Conservation (phyloP, 64 coral and sea anemone species). For the Montipora capricornis region DNA sequence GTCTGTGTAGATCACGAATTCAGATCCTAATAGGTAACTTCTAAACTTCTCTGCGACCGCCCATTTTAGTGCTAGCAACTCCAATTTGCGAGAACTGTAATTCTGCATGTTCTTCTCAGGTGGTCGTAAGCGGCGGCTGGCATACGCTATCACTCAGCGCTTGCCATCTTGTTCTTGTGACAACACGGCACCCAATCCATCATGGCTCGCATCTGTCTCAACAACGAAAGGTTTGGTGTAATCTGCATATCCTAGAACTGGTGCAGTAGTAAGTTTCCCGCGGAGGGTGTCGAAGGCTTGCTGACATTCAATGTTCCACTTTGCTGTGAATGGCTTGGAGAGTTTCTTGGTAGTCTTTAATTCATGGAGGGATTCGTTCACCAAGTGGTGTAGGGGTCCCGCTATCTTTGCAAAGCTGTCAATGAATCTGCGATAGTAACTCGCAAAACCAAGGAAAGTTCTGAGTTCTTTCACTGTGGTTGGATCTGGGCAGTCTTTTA, state of each 20-base stretch:
- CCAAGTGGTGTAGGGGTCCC: slow-evolving; percentile 54
- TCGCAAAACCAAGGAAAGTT: slow-evolving; percentile 49
- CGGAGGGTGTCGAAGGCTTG: too few species aligned
- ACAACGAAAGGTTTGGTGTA: not conserved
- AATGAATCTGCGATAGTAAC: not conserved
- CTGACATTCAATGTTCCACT: too few species aligned
- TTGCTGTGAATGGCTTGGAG: too few species aligned
- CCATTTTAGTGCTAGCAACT: slow-evolving; percentile 39
- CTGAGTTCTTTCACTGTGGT: slow-evolving; percentile 24
- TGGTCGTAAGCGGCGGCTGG: not conserved
- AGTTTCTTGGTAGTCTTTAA: slow-evolving; percentile 32
- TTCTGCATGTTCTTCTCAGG: slow-evolving; percentile 42
- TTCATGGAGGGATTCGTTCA: slow-evolving; percentile 47
- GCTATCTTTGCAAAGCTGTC: too few species aligned
- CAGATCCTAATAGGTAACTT: slow-evolving; percentile 28
- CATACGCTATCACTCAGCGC: slow-evolving; percentile 4
- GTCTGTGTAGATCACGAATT: slow-evolving; percentile 45
- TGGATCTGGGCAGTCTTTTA: slow-evolving; percentile 28
- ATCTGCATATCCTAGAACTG: too few species aligned
- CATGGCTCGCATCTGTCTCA: slow-evolving; percentile 49
- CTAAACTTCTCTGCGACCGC: slow-evolving; percentile 25
- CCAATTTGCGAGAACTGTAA: not conserved
- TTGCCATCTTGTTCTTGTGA: slow-evolving; percentile 43
- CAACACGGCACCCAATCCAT: slow-evolving; percentile 42
- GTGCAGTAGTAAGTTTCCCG: too few species aligned